These are phyloP conservation scores for Patella ulyssiponensis DNA, from an alignment of 2,888 invertebrate genomes.

Conservation along the genomic window DNA sequence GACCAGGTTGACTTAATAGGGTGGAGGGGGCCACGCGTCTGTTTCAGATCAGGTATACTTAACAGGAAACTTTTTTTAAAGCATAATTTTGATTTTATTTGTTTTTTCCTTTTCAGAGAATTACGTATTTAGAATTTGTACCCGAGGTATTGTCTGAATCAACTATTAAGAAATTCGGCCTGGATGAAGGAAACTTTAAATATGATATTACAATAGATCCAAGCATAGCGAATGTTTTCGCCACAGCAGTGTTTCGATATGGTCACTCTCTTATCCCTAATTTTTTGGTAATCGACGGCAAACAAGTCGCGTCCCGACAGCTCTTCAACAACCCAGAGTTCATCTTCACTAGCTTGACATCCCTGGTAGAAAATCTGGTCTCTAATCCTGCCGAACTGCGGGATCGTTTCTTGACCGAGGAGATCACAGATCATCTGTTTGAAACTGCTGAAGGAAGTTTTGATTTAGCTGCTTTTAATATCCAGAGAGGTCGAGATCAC, in stretches of 20 bases:
- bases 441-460: background rate
- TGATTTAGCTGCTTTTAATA: background rate
- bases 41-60: no score
- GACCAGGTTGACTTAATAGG: no score
- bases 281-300: background rate
- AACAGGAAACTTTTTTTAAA: no score
- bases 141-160: background rate
- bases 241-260: background rate
- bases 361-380: background rate
- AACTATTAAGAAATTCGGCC: background rate
- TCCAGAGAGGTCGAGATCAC: background rate
- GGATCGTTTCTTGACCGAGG: background rate
- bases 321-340: background rate
- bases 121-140: background rate
- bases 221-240: background rate
- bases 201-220: background rate
- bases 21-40: no score
- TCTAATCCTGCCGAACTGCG: background rate
- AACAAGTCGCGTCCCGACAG: background rate
- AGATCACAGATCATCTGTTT: background rate
- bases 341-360: background rate
- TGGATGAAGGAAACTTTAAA: background rate
- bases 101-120: background rate
- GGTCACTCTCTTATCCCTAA: background rate
- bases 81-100: no score